Percentiles rank a stretch among this genome's conserved stretches.
These are phyloP conservation scores for Nothura maculosa DNA, from an alignment of 2,797 vertebrate genomes.

Conservation along the genomic window DNA sequence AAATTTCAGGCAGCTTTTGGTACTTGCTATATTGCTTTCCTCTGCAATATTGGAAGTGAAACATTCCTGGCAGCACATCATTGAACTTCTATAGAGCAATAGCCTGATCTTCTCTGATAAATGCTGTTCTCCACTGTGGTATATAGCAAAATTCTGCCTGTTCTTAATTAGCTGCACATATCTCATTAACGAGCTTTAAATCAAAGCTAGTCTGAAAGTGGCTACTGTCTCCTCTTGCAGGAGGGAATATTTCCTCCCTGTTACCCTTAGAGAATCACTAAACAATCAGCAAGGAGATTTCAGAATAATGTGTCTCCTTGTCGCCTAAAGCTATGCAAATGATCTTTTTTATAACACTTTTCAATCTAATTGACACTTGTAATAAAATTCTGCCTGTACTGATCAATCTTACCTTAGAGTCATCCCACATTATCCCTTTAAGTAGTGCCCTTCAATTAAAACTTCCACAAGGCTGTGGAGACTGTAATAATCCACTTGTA, in stretches of 20 bases:
- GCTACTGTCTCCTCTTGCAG: slow-evolving; percentile 52
- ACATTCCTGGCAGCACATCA: neutral
- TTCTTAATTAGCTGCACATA: slow-evolving; percentile 61
- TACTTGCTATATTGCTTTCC: slow-evolving; percentile 7
- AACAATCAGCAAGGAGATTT: slow-evolving; percentile 72
- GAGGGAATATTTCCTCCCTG: slow-evolving; percentile 51
- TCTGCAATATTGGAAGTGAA: slow-evolving; percentile 4
- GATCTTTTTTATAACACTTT: slow-evolving; percentile 75
- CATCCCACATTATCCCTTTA: slow-evolving; percentile 47
- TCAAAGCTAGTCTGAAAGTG: slow-evolving; percentile 65
- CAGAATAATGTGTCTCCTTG: slow-evolving; percentile 68
- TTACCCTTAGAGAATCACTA: slow-evolving; percentile 50
- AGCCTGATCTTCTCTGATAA: slow-evolving; percentile 56
- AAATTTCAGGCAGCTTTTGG: slow-evolving; percentile 18
- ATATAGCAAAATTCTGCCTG: slow-evolving; percentile 58
- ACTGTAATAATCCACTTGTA: slow-evolving; percentile 62
- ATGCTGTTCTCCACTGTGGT: slow-evolving; percentile 44
- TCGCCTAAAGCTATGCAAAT: slow-evolving; percentile 69
- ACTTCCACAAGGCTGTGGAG: slow-evolving; percentile 59
- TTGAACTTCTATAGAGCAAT: slow-evolving; percentile 50
- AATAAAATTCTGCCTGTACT: slow-evolving; percentile 70
- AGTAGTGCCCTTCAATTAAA: slow-evolving; percentile 69
- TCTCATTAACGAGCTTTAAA: slow-evolving; percentile 67
- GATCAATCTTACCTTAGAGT: slow-evolving; percentile 70
- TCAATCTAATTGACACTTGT: slow-evolving; percentile 76